Conservation (phyloP, 2,888 invertebrate genomes). For the Eubasilissa splendida region DNA sequence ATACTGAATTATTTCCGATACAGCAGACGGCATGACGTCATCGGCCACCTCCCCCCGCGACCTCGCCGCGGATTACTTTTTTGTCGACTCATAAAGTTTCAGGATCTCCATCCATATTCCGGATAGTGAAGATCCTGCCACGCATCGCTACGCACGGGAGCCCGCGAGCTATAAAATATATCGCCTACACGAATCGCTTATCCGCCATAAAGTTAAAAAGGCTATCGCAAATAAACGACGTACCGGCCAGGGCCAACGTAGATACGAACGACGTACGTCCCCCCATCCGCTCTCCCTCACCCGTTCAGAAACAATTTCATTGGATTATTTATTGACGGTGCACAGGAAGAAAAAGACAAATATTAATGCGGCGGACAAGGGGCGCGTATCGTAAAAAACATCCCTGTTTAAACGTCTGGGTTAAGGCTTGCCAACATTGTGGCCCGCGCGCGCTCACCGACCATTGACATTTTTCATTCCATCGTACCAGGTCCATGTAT, state of each 20-base stretch:
- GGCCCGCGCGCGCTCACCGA: background rate
- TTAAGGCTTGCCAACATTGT: background rate
- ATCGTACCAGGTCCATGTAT: background rate
- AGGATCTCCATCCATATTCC: constrained; percentile 13
- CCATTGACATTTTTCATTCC: background rate
- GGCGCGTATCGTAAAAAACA: constrained; percentile 50
- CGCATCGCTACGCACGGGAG: constrained; percentile 51
- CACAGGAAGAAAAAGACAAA: constrained; percentile 55
- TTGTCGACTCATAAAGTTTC: constrained; percentile 50
- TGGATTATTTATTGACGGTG: constrained; percentile 59
- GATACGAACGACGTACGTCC: too few relatives aligned
- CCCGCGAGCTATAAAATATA: constrained; percentile 55
- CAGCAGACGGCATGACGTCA: background rate
- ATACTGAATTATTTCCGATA: constrained; percentile 7
- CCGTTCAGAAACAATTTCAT: constrained; percentile 56
- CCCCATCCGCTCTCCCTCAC: constrained; percentile 10
- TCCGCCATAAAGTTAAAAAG: constrained; percentile 58
- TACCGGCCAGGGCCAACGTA: constrained; percentile 34
- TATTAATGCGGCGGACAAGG: constrained; percentile 54
- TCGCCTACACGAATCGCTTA: constrained; percentile 58
- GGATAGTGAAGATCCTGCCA: constrained; percentile 15
- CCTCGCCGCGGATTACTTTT: constrained; percentile 44
- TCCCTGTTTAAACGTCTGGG: constrained; percentile 48
- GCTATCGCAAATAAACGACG: constrained; percentile 57
- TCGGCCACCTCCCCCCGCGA: constrained; percentile 10